Evolutionary conservation across 2,113 vertebrate genomes (phyloP), one percentile per base, ranked within the genome.

Genomic region (Aviceda subcristata): DNA sequence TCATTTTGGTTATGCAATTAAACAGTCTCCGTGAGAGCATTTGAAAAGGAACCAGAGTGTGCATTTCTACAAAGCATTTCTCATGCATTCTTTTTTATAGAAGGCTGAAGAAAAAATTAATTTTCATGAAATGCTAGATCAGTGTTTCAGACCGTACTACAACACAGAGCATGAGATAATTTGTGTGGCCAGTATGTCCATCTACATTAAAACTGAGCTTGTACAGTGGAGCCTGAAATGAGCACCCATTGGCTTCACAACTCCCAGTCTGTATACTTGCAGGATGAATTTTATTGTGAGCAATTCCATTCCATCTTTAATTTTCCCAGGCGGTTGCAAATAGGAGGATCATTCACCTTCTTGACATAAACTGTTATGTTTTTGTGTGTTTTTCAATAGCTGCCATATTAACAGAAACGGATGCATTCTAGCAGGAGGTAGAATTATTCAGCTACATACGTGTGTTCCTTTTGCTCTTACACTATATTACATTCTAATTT

Each of bases 1-100:
- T 79, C 57, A 85, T 94, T 96, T 97, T 87, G 41, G 95, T 88
- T 83, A 59, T 78, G 29, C 57, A 92, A 79, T 85, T 94, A 86
- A 89, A 57, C 36, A 67, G 24, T 24, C 39, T 85, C 36, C 7
- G 0, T 51, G 57, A 82, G 14, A 85, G 9, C 2, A 2, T 76
- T 94, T 84, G 45, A 92, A 84, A 94, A 85, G 69, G 91, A 97
- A 89, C 5, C 29, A 53, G 55, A 34, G 43, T 5, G 3, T 46
- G 7, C 11, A 8, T 94, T 87, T 78, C 45, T 56, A 64, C 23
- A 74, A 46, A 67, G 9, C 21, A 69, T 85, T 79, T 94, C 46
- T 63, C 4, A 55, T 79, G 13, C 38, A 55, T 64, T 72, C 22
- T 87, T 87, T 91, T 62, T 39, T 48, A 62, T 8, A 62, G 48